phyloP scores from a whole-genome alignment of 35 echinoderm and acorn worm genomes.

The Eucidaris tribuloides region DNA sequence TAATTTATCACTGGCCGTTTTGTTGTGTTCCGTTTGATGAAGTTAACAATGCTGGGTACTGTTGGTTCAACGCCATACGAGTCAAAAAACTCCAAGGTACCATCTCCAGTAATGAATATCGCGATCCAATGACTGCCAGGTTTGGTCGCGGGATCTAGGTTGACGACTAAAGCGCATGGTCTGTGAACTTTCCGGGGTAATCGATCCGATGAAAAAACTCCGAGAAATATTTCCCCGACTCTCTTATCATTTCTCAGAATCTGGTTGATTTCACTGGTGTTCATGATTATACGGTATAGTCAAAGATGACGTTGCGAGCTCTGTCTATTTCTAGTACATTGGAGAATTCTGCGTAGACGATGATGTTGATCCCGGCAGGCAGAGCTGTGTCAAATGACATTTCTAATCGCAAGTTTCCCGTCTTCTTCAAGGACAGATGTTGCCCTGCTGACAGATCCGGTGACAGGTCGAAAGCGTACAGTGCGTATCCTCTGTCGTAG shows the following conservation, averaged over 20 bases:
- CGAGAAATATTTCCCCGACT: background rate
- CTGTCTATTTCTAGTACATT: conserved; percentile 35
- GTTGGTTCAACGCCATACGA: conserved; percentile 8
- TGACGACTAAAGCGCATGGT: conserved; percentile 14
- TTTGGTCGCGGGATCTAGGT: background rate
- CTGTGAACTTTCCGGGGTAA: background rate
- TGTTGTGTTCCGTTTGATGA: background rate
- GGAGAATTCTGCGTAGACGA: conserved; percentile 29
- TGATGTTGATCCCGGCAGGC: conserved; percentile 13
- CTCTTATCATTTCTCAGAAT: background rate
- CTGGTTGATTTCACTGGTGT: conserved; percentile 16
- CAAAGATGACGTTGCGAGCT: conserved; percentile 40
- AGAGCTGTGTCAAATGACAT: conserved; percentile 35
- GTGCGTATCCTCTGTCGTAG: conserved; percentile 28
- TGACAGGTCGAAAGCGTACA: conserved; percentile 50
- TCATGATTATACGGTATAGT: conserved; percentile 45
- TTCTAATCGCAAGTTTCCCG: conserved; percentile 47
- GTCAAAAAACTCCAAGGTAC: background rate
- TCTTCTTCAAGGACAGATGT: conserved; percentile 33
- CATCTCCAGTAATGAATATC: conserved; percentile 14
- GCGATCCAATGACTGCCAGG: conserved; percentile 43
- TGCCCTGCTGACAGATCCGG: conserved; percentile 40
- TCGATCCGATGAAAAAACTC: conserved; percentile 37
- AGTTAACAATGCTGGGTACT: background rate
- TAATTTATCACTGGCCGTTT: background rate